These are phyloP conservation scores for Siniperca scherzeri DNA, from an alignment of 2,797 vertebrate genomes.

Conservation along the genomic window DNA sequence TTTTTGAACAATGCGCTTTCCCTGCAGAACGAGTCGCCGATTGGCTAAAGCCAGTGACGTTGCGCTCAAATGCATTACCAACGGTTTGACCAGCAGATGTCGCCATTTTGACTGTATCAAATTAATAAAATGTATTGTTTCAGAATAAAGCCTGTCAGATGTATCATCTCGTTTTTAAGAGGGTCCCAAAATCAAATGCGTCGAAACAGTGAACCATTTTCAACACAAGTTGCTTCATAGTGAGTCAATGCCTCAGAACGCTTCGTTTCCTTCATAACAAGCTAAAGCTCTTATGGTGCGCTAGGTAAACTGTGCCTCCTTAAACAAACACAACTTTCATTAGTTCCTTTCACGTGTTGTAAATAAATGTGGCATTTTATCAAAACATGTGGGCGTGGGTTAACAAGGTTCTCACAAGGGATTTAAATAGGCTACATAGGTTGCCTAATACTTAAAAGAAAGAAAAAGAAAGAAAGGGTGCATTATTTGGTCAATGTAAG, in stretches of 20 bases:
- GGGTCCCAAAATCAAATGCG: background rate
- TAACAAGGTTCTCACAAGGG: background rate
- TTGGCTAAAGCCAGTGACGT: slow-evolving; percentile 52
- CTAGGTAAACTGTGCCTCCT: background rate
- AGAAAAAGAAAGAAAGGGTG: background rate
- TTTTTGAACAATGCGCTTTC: slow-evolving; percentile 78
- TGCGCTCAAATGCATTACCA: background rate
- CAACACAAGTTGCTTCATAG: background rate
- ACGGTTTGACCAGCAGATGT: background rate
- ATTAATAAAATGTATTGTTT: background rate
- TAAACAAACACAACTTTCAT: slow-evolving; percentile 31
- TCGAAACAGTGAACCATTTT: background rate
- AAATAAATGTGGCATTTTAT: background rate
- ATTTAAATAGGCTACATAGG: background rate
- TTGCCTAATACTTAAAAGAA: background rate
- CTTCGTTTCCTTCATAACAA: background rate
- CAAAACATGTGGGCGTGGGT: background rate
- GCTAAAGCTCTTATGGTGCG: background rate
- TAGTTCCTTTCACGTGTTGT: slow-evolving; percentile 35
- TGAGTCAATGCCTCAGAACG: background rate
- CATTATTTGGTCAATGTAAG: background rate
- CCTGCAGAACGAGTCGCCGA: slow-evolving; percentile 6
- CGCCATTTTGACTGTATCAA: background rate
- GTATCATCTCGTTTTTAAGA: background rate
- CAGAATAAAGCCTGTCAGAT: background rate